These are phyloP conservation scores for Riparia riparia DNA, from an alignment of 2,113 vertebrate genomes.

Conservation along the genomic window DNA sequence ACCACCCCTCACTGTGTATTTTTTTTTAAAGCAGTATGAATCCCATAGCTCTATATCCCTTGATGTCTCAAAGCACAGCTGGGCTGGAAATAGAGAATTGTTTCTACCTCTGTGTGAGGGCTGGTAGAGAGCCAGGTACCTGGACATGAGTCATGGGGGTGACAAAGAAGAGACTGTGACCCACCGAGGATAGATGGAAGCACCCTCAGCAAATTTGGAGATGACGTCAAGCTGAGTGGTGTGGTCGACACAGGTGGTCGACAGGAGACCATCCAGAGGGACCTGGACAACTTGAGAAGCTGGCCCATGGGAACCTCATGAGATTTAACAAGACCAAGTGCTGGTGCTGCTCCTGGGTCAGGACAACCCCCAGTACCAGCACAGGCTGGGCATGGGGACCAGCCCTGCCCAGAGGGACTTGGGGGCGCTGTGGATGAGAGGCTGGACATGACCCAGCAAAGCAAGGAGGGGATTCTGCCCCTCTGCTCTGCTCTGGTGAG, in stretches of 20 bases:
- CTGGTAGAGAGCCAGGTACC: neutral
- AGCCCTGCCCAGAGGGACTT: neutral
- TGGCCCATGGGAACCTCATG: neutral
- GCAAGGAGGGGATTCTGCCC: neutral
- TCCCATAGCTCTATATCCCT: neutral
- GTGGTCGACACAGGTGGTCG: rapidly evolving
- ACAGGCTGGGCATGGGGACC: neutral
- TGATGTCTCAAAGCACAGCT: neutral
- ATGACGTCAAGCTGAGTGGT: neutral
- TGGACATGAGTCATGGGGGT: rapidly evolving
- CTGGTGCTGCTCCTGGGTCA: neutral
- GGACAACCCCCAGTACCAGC: rapidly evolving
- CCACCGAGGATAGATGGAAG: rapidly evolving
- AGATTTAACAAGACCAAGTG: neutral
- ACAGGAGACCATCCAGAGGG: neutral
- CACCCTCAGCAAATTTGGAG: neutral
- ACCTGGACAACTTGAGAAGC: rapidly evolving
- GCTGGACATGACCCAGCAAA: neutral
- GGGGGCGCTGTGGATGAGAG: neutral
- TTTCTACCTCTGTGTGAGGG: neutral
- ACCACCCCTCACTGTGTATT: too few species aligned
- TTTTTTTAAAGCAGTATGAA: neutral
- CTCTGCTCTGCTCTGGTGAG: neutral
- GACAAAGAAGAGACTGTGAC: neutral
- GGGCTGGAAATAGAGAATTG: neutral